Conservation (phyloP, 2,888 invertebrate genomes). For the Glyphotaelius pellucidus region DNA sequence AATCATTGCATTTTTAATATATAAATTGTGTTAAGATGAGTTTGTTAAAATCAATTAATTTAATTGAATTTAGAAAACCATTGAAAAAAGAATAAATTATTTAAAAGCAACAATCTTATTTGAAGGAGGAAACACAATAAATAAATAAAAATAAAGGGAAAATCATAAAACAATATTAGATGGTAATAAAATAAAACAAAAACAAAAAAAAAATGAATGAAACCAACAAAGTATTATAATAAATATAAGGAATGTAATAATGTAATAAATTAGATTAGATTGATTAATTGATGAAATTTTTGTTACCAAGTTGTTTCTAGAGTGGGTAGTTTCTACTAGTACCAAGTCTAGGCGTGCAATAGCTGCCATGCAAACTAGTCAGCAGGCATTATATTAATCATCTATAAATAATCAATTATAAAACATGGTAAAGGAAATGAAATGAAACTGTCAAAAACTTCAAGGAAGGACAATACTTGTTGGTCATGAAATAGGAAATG, state of each 20-base stretch:
- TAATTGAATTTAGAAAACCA: neutral
- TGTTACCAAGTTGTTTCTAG: slow-evolving; percentile 55
- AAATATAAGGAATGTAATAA: no score
- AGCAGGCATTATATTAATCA: slow-evolving; percentile 59
- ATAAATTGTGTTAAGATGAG: neutral
- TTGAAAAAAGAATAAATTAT: neutral
- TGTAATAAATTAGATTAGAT: slow-evolving; percentile 10
- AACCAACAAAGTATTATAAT: slow-evolving; percentile 24
- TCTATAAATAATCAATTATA: slow-evolving; percentile 49
- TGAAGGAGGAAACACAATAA: neutral
- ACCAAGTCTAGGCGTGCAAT: slow-evolving; percentile 63
- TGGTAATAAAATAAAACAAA: neutral
- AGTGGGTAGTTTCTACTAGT: slow-evolving; percentile 55
- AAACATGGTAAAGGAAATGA: slow-evolving; percentile 57
- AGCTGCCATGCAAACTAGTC: slow-evolving; percentile 66
- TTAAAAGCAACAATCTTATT: neutral
- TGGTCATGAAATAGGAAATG: slow-evolving; percentile 64
- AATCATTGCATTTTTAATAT: neutral
- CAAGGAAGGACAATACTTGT: slow-evolving; percentile 62
- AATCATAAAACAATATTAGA: neutral
- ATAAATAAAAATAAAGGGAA: neutral
- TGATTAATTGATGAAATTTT: slow-evolving; percentile 19
- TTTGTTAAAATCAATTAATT: neutral
- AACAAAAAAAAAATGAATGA: slow-evolving; percentile 2
- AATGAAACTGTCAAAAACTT: slow-evolving; percentile 66